phyloP scores from a whole-genome alignment of 2,113 vertebrate species.

The Chamaea fasciata region DNA sequence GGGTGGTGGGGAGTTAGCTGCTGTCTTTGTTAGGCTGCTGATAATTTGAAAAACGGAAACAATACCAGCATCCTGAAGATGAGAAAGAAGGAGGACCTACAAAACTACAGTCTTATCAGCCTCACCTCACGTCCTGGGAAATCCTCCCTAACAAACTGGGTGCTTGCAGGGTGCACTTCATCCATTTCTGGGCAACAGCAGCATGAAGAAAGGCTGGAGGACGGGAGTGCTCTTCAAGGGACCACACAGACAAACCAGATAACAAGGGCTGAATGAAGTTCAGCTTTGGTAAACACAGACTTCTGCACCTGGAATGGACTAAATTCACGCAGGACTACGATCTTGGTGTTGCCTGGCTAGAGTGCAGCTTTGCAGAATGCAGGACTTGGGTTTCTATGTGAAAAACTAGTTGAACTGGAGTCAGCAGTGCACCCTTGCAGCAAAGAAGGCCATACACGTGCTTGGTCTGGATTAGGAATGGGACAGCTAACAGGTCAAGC shows the following conservation, averaged over 20 bases:
- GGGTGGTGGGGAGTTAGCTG: background rate
- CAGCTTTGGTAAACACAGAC: background rate
- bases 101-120: background rate
- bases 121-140: background rate
- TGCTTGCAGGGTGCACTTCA: background rate
- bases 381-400: background rate
- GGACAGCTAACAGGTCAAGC: background rate
- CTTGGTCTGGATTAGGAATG: background rate
- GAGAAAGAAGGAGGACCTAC: background rate
- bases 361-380: background rate
- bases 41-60: background rate
- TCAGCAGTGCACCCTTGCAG: background rate
- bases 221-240: rapidly evolving
- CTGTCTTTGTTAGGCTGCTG: background rate
- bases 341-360: background rate
- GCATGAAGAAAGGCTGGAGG: background rate
- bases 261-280: background rate
- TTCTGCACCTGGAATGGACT: background rate
- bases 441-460: background rate
- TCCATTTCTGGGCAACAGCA: rapidly evolving
- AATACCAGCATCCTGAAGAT: background rate
- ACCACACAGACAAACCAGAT: background rate
- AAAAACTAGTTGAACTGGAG: background rate
- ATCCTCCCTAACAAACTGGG: background rate
- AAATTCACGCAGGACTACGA: background rate